phyloP scores from a whole-genome alignment of 2,888 invertebrate genomes.

The Pogonocherus hispidulus region DNA sequence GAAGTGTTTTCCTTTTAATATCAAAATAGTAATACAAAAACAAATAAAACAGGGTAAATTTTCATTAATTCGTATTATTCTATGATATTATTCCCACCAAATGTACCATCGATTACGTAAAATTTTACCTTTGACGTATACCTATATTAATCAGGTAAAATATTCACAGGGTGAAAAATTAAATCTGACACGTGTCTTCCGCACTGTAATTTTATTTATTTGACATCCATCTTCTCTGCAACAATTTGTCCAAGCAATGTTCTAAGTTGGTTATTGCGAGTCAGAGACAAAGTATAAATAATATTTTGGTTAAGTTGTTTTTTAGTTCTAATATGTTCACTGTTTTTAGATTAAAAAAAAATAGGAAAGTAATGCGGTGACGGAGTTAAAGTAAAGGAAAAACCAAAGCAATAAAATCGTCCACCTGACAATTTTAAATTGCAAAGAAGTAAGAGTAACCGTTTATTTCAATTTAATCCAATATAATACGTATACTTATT shows the following conservation, averaged over 20 bases:
- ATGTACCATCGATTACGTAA: too few relatives aligned
- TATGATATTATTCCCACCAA: too few relatives aligned
- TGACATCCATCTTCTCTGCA: neutral
- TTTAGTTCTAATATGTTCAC: too few relatives aligned
- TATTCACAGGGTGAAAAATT: too few relatives aligned
- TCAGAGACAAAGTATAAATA: neutral
- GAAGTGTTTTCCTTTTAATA: too few relatives aligned
- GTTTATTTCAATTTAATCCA: conserved; percentile 16
- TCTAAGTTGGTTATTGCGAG: neutral
- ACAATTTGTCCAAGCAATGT: neutral
- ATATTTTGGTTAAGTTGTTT: neutral
- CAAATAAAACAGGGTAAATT: too few relatives aligned
- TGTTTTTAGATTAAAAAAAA: neutral
- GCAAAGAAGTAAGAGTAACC: conserved; percentile 7
- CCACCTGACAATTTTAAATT: conserved; percentile 29
- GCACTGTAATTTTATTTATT: too few relatives aligned
- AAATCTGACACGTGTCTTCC: too few relatives aligned
- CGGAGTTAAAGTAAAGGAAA: conserved; percentile 20
- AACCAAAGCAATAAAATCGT: conserved; percentile 38
- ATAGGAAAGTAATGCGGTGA: conserved; percentile 11
- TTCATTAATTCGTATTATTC: too few relatives aligned
- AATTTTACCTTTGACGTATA: too few relatives aligned
- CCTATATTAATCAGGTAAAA: too few relatives aligned
- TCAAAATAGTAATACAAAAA: too few relatives aligned
- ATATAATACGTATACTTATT: conserved; percentile 7